Base-by-base conservation (phyloP, 1,140 invertebrate species). In the Ganaspis sp. region DNA sequence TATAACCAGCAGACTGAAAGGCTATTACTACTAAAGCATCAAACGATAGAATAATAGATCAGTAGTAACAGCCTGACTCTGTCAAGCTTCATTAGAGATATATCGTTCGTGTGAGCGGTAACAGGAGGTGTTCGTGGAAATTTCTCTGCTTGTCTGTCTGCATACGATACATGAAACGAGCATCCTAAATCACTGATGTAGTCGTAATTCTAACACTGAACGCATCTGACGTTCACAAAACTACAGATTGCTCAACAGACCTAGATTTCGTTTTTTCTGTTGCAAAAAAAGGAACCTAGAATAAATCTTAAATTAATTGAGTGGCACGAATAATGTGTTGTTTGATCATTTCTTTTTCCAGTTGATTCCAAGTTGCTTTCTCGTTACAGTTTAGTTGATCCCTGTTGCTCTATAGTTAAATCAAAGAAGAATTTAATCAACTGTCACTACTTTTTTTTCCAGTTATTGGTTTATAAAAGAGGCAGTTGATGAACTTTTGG, bases 31-130 rank as follows among this genome's bases (percentile, higher is more conserved):
- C 58, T 64, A 64, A 34, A 64, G 58, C 58, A 64, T 64, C 58
- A 64, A 64, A 64, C 58, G 26, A 64, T 64, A 64, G 58, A 64
- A 64, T 64, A 64, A 64, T 64, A 64, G 58, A 64, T 64, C 58
- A 64, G 58, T 34, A 64, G 58, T 64, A 64, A 64, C 58, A 64
- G 58, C 58, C 58, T 64, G 58, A 64, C 58, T 64, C 58, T 64
- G 58, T 64, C 58, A 64, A 29, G 58, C 58, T 64, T 64, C 58
- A 64, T 64, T 64, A 64, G 58, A 64, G 58, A 64, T 64, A 64
- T 29, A 64, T 64, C 58, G 58, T 64, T 64, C 15, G 58, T 64
- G 26, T 21, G 23, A 1, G 15, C 58, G 58, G 23, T 64, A 29
- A 29, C 58, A 64, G 58, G 58, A 64, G 58, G 23, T 29, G 26